Evolutionary conservation across 2,797 vertebrate genomes (phyloP), one percentile per base, ranked within the genome.

Genomic region (Lates japonicus): DNA sequence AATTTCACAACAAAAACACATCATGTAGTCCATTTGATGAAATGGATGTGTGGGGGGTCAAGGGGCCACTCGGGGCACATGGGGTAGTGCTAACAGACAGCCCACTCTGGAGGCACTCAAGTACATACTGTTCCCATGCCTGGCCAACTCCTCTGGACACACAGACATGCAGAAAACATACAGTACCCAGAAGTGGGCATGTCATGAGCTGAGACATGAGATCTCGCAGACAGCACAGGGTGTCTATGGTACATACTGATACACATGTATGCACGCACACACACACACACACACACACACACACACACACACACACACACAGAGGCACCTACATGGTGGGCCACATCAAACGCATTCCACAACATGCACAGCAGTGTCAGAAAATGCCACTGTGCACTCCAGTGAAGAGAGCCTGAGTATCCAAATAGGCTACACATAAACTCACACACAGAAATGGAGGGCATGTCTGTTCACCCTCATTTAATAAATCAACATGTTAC

Each of bases 341-440:
- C 93, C 94, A 94, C 95, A 95, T 96, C 93, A 95, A 95, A 95
- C 92, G 90, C 94, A 95, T 96, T 96, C 94, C 95, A 93, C 90
- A 93, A 80, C 87, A 90, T 80, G 87, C 93, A 91, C 78, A 70
- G 91, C 89, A 95, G 91, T 95, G 93, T 95, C 63, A 82, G 92
- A 93, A 94, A 94, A 95, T 93, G 92, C 93, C 92, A 92, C 93
- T 68, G 90, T 87, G 88, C 88, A 87, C 90, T 92, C 88, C 85
- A 88, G 79, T 80, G 82, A 90, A 88, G 86, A 91, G 87, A 33
- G 78, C 86, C 87, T 66, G 74, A 88, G 78, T 85, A 81, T 82
- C 88, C 77, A 81, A 91, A 92, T 73, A 87, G 61, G 74, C 83
- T 71, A 29, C 79, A 76, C 44, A 78, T 68, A 78, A 72, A 75